Conservation (phyloP, 1,140 invertebrate genomes). For the Eubasilissa regina region DNA sequence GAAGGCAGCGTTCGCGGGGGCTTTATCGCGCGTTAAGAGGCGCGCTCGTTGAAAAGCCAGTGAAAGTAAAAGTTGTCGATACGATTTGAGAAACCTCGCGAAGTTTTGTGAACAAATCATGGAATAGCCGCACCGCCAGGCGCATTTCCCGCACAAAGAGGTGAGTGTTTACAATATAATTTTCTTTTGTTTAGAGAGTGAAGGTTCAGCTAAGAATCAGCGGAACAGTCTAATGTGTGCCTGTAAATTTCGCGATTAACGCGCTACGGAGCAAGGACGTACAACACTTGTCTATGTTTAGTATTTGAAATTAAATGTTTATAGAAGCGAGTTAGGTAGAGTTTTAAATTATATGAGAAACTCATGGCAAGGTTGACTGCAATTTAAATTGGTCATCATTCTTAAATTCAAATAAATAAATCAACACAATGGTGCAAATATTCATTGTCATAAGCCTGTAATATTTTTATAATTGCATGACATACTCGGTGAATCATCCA, state of each 20-base stretch:
- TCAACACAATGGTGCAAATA: too few species aligned
- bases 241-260: not conserved
- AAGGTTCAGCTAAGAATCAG: not conserved
- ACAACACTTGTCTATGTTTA: not conserved
- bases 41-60: not conserved
- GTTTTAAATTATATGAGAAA: not conserved
- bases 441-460: too few species aligned
- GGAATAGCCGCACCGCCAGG: conserved; percentile 1
- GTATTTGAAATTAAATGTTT: conserved; percentile 17
- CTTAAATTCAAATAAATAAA: too few species aligned
- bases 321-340: conserved; percentile 2
- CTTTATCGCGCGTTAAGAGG: not conserved
- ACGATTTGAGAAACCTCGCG: not conserved
- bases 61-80: conserved; percentile 24
- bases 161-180: conserved; percentile 11
- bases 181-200: conserved; percentile 14
- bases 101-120: conserved; percentile 30
- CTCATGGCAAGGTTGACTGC: conserved; percentile 8
- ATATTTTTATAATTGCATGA: too few species aligned
- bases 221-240: not conserved
- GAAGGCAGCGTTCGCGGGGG: not conserved
- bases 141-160: not conserved
- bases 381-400: too few species aligned
- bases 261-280: conserved; percentile 3
- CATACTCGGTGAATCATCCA: too few species aligned